Conservation (phyloP, 2,888 invertebrate genomes). For the Erebia palarica region DNA sequence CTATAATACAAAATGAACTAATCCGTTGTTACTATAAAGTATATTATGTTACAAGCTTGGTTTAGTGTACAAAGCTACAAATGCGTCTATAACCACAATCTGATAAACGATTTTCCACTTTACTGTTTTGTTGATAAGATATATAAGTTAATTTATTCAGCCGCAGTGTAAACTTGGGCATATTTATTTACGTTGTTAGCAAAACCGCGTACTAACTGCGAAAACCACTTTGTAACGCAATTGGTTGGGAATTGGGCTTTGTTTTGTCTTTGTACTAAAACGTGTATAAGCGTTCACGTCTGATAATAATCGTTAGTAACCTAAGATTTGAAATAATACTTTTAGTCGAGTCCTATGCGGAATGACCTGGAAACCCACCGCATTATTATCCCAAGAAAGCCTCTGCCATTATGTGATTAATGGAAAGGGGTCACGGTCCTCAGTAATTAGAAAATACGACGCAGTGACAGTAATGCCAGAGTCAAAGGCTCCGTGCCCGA, state of each 20-base stretch:
- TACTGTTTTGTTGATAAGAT: not conserved
- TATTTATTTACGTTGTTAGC: slow-evolving; percentile 17
- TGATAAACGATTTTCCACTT: not conserved
- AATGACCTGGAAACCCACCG: too few relatives aligned
- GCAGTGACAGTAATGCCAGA: too few relatives aligned
- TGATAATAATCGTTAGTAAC: too few relatives aligned
- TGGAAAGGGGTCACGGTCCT: too few relatives aligned
- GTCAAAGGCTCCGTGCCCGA: too few relatives aligned
- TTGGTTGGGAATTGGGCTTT: not conserved
- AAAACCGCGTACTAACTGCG: slow-evolving; percentile 18
- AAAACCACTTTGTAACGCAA: slow-evolving; percentile 10
- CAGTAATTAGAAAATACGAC: too few relatives aligned
- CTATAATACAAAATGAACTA: too few relatives aligned
- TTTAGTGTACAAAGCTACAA: slow-evolving; percentile 6
- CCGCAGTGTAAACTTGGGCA: not conserved
- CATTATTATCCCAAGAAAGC: too few relatives aligned
- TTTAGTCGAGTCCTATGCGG: too few relatives aligned
- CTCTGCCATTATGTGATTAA: too few relatives aligned
- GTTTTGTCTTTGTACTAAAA: slow-evolving; percentile 2
- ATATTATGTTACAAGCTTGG: not conserved
- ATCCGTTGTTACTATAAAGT: not conserved
- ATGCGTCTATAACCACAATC: not conserved
- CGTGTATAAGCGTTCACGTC: too few relatives aligned
- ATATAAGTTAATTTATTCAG: not conserved
- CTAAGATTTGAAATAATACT: too few relatives aligned